Percentiles rank a stretch among this genome's conserved stretches.
phyloP scores from a whole-genome alignment of 2,113 vertebrate species.

The Saguinus imperator region DNA sequence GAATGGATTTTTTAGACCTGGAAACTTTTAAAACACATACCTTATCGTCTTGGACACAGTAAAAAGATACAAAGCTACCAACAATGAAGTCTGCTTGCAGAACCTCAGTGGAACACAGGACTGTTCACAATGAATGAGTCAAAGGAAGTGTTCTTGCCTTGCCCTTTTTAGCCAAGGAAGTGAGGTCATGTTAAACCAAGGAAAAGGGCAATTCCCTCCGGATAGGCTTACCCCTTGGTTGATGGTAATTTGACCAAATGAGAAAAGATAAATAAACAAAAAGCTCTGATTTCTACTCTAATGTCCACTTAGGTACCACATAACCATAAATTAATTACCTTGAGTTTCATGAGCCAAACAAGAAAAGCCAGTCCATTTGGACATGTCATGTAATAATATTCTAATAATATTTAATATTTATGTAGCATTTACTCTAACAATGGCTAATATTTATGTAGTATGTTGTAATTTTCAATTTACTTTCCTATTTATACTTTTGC shows the following conservation, averaged over 20 bases:
- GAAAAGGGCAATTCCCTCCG: background rate
- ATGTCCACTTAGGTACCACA: background rate
- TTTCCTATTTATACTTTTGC: background rate
- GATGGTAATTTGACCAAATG: constrained; percentile 17
- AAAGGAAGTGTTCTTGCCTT: background rate
- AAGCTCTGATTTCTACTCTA: constrained; percentile 8
- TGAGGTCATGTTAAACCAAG: background rate
- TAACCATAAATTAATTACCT: constrained; percentile 10
- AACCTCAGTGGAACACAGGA: background rate
- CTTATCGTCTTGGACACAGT: background rate
- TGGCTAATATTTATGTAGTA: constrained; percentile 15
- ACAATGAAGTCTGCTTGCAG: background rate
- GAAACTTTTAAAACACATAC: background rate
- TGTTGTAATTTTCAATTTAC: background rate
- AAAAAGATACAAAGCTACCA: background rate
- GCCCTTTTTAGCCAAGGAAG: background rate
- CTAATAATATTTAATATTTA: constrained; percentile 21
- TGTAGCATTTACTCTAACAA: background rate
- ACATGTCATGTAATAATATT: background rate
- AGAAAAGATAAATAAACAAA: background rate
- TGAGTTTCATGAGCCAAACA: background rate
- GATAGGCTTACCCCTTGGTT: background rate
- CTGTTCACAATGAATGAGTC: background rate
- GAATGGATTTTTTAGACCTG: background rate
- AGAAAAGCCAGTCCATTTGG: constrained; percentile 14